Evolutionary conservation across 2,113 vertebrate genomes (phyloP), one percentile per base, ranked within the genome.

Genomic region (Genyomyrus donnyi): DNA sequence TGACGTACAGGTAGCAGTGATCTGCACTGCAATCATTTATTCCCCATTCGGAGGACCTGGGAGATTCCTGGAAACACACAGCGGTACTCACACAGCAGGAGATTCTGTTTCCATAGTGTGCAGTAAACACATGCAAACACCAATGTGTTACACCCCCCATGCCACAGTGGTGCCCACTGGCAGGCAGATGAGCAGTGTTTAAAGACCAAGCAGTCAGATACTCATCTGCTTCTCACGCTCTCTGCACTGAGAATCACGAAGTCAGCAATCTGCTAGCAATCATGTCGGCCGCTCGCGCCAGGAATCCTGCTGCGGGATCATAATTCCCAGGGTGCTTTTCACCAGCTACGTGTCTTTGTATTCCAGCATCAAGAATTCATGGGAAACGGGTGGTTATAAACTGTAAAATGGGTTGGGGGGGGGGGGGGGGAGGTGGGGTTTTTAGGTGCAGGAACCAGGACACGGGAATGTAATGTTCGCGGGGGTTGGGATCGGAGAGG

Each of bases 81-180:
- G 70, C 5, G 31, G 70, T 77, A 21, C 80, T 48, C 83, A 85
- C 83, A 85, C 83, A 27, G 83, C 45, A 24, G 83, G 83, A 46
- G 83, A 85, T 42, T 45, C 24, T 19, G 83, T 85, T 85, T 85
- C 83, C 83, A 85, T 85, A 85, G 83, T 17, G 39, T 46, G 83
- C 45, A n/a, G 39, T 48, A 48, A 46, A 85, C 39, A 85, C 9
- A 48, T 45, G 83, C 46, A 48, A 85, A 48, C 83, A 84, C 45
- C 39, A 24, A 19, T 3, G 39, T 48, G 21, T 84, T 42, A 21
- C 45, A 2, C 39, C 42, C 39, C 17, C 17, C 83, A 8, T 1
- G 2, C 21, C 9, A 31, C 62, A 70, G 62, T 27, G 45, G 83
- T 80, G 83, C 6, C 39, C 83, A 24, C 45, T 10, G 83, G 83